Evolutionary conservation across 2,888 invertebrate species (phyloP), one percentile per base, ranked within the genome.

Genomic region (Archaeoteleia sp.): DNA sequence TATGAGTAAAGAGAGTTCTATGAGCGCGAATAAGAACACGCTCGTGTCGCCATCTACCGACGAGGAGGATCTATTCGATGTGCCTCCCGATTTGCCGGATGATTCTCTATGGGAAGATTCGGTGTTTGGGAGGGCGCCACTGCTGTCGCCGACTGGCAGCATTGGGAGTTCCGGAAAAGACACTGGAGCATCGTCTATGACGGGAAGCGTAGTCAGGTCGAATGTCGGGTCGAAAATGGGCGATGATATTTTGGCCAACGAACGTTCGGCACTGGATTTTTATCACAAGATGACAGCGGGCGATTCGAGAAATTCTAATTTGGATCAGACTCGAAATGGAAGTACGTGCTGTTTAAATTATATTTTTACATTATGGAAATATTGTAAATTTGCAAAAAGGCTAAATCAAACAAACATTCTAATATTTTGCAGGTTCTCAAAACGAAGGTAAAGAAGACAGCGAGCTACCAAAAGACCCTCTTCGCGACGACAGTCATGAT

Each of bases 61-160:
- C 54, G 86, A 86, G 49, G 86, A 86, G 51, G 86, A 86, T 72
- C 70, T 86, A 2, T 86, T 86, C 32, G 86, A 86, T 17, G 83
- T 86, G 0, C 86, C 85, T 1, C 84, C 84, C 2, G 85, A 86
- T 66, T 72, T 85, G 12, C 85, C 86, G 0, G 84, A 85, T 23
- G 85, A 85, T 70, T 48, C 71, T 0, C 77, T 78, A 1, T 81
- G 76, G 13, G 85, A 83, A n/a, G 85, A 85, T 34, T 72, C 79
- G 0, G 60, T 86, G 1, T 86, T 86, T 51, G 83, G 81, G 2
- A 77, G 80, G 40, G 85, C 85, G 4, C 85, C 84, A 2, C 79
- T 85, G 54, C 72, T 85, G 1, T 86, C 86, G 0, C 85, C 85
- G 0, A 70, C 82, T 1, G 51, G 53, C 7, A 55, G 55, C 14